phyloP scores from a whole-genome alignment of 2,797 vertebrate genomes.

The Gila robusta region DNA sequence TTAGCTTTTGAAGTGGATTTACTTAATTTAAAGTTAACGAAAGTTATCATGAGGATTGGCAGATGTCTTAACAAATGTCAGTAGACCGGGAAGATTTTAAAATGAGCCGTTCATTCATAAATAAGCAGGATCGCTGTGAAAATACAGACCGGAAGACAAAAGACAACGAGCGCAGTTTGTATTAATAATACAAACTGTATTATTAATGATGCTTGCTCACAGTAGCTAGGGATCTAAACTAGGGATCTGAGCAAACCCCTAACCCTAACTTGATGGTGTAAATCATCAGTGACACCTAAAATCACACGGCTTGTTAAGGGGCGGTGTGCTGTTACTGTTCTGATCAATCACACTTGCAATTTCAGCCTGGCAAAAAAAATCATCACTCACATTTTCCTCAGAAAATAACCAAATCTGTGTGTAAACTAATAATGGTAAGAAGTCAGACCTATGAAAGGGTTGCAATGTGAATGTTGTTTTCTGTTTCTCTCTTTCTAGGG shows the following conservation, averaged over 20 bases:
- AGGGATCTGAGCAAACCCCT: not conserved
- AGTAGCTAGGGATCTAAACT: not conserved
- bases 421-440: not conserved
- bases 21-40: no score
- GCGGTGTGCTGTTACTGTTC: not conserved
- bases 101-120: no score
- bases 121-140: no score
- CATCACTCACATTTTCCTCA: not conserved
- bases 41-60: no score
- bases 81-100: no score
- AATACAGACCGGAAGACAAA: no score
- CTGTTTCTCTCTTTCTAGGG: constrained; percentile 75
- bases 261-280: not conserved
- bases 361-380: not conserved
- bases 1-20: no score
- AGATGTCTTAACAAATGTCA: no score
- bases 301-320: not conserved
- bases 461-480: not conserved
- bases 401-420: not conserved
- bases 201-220: not conserved
- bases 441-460: not conserved
- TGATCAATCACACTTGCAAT: not conserved
- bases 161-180: no score
- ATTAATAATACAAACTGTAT: not conserved
- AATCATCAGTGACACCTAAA: constrained; percentile 2